phyloP scores from a whole-genome alignment of 2,888 invertebrate genomes.

The Atethmia centrago region DNA sequence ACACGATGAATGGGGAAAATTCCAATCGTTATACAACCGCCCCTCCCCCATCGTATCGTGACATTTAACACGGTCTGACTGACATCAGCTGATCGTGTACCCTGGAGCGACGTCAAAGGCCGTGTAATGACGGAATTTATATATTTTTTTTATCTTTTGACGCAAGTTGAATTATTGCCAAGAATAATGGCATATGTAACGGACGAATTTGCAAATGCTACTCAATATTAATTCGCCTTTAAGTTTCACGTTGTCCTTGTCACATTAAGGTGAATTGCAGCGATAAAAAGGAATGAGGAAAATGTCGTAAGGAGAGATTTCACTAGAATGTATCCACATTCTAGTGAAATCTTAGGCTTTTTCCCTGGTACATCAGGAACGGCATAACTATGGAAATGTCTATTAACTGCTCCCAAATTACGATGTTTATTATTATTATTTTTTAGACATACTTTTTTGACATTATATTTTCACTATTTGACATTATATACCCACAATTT shows the following conservation, averaged over 20 bases:
- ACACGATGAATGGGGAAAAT: not conserved
- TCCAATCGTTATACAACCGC: not conserved
- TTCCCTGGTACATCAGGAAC: no score
- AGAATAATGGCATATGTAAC: not conserved
- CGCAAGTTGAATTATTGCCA: conserved; percentile 2
- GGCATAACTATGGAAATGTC: no score
- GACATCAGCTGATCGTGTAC: conserved; percentile 8
- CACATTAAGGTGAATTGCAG: not conserved
- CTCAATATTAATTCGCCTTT: not conserved
- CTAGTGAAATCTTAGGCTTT: no score
- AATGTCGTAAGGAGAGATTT: not conserved
- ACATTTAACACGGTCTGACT: conserved; percentile 13
- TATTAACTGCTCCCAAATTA: no score
- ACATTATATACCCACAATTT: no score
- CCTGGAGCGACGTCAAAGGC: not conserved
- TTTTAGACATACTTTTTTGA: no score
- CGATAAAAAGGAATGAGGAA: no score
- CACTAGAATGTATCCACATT: no score
- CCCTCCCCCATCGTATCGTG: not conserved
- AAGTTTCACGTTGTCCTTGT: no score
- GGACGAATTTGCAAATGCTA: not conserved
- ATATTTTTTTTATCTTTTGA: not conserved
- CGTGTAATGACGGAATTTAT: not conserved
- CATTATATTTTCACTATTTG: no score
- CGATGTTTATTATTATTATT: no score